These are phyloP conservation scores for Ascaphus truei DNA, from an alignment of 2,113 vertebrate genomes.

Conservation along the genomic window DNA sequence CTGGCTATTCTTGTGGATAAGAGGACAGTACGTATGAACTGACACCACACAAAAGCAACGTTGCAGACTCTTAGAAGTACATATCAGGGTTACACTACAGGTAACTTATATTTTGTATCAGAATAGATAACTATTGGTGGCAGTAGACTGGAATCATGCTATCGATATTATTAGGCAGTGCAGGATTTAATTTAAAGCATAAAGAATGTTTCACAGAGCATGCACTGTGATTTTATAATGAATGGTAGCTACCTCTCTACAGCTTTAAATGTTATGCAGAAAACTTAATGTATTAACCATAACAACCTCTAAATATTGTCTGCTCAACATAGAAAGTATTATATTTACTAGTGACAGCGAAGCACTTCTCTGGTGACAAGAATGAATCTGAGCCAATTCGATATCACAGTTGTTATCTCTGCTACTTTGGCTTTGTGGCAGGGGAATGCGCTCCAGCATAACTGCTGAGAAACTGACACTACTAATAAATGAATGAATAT, in stretches of 20 bases:
- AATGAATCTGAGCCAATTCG: background rate
- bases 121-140: background rate
- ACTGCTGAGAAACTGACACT: too few species aligned
- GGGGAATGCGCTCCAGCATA: too few species aligned
- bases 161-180: background rate
- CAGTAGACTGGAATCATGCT: background rate
- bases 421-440: background rate
- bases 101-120: background rate
- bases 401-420: background rate
- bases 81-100: background rate
- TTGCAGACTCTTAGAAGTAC: background rate
- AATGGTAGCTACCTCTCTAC: background rate
- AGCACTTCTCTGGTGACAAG: background rate
- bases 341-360: background rate
- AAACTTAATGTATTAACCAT: slow-evolving; percentile 1
- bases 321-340: background rate
- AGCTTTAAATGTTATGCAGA: slow-evolving; percentile 1
- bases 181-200: background rate
- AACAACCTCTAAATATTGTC: background rate
- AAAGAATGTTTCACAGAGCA: background rate
- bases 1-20: background rate
- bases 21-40: background rate
- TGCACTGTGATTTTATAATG: background rate
- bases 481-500: too few species aligned
- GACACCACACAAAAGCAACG: background rate